phyloP scores from a whole-genome alignment of 1,140 invertebrate genomes.

The Aporrectodea caliginosa region DNA sequence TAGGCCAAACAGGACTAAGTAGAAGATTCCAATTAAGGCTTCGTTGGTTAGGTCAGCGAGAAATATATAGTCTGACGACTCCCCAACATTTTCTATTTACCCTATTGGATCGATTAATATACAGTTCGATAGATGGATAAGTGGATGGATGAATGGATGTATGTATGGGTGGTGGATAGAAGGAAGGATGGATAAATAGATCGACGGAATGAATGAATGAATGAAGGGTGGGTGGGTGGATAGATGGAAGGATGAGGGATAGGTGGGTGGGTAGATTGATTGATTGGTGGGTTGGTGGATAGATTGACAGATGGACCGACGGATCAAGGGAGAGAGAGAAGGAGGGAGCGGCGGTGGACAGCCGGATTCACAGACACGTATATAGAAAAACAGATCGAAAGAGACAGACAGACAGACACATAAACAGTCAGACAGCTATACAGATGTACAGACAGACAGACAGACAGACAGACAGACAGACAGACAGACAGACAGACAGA shows the following conservation, averaged over 20 bases:
- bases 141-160: no score
- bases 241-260: neutral
- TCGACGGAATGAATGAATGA: neutral
- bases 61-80: no score
- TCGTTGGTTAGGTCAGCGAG: no score
- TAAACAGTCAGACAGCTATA: neutral
- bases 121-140: no score
- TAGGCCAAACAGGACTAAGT: no score
- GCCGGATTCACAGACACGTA: neutral
- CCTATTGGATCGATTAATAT: no score
- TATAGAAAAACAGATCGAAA: neutral
- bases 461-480: neutral
- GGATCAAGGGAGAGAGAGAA: no score
- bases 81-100: no score
- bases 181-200: neutral
- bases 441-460: neutral
- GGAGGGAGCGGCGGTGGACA: neutral
- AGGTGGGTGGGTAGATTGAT: neutral
- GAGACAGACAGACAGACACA: neutral
- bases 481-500: neutral
- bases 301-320: neutral
- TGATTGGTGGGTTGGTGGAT: neutral
- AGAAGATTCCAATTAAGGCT: no score
- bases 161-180: neutral
- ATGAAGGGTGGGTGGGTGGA: neutral